phyloP scores from a whole-genome alignment of 2,888 invertebrate species.

The Macrophya alboannulata region DNA sequence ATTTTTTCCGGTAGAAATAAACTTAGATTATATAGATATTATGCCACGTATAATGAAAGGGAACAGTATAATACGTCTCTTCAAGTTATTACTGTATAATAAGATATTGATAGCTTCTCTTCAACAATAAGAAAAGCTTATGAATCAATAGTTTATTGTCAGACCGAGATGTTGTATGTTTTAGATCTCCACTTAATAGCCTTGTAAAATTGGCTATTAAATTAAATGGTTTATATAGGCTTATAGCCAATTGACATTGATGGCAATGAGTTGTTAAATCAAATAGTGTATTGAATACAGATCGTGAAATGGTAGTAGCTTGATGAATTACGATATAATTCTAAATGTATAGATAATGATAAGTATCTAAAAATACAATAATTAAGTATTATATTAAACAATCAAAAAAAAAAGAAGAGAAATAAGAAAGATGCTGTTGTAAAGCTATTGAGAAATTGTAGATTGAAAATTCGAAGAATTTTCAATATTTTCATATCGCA shows the following conservation, averaged over 20 bases:
- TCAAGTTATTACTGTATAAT: neutral
- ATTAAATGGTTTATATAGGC: neutral
- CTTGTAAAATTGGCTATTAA: constrained; percentile 14
- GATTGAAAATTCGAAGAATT: neutral
- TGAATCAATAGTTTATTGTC: neutral
- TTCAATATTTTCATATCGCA: neutral
- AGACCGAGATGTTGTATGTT: neutral
- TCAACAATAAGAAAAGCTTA: neutral
- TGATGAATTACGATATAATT: neutral
- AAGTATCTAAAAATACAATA: neutral
- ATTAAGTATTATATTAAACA: neutral
- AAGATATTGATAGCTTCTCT: neutral
- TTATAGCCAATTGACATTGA: constrained; percentile 7
- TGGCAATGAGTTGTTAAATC: constrained; percentile 25
- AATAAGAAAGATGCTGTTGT: too few relatives aligned
- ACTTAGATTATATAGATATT: neutral
- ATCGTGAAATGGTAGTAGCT: neutral
- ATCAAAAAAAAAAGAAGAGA: too few relatives aligned
- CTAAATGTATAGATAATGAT: neutral
- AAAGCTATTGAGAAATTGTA: too few relatives aligned
- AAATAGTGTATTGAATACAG: constrained; percentile 14
- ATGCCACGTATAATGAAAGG: neutral
- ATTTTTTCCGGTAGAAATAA: too few relatives aligned
- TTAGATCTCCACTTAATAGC: neutral
- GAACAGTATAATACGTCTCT: neutral